phyloP scores from a whole-genome alignment of 2,797 vertebrate species.

The Parauchenoglanis punctatus region DNA sequence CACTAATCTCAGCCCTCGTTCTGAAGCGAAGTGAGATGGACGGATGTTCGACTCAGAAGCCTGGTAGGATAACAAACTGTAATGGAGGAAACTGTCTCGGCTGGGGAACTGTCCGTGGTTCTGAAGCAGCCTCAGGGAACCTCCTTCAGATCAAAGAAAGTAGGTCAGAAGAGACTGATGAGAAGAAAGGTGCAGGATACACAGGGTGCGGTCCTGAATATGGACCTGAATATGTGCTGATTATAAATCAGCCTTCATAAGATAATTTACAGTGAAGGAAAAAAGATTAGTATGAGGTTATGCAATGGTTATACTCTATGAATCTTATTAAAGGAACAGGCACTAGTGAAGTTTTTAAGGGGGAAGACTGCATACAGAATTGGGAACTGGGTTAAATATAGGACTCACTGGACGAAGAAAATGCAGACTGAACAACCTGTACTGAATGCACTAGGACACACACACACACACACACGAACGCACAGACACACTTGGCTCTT shows the following conservation, averaged over 20 bases:
- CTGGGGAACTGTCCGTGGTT: conserved; percentile 42
- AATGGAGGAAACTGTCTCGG: not conserved
- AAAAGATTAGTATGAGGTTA: not conserved
- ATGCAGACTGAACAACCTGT: conserved; percentile 21
- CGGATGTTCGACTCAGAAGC: conserved; percentile 13
- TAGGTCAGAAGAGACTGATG: conserved; percentile 49
- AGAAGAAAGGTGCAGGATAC: conserved; percentile 9
- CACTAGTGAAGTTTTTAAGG: not conserved
- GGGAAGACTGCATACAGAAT: conserved; percentile 14
- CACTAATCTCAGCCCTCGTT: conserved; percentile 8
- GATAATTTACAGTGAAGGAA: not conserved
- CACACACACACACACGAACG: not conserved
- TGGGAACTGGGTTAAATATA: conserved; percentile 26
- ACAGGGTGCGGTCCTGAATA: not conserved
- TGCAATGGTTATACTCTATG: not conserved
- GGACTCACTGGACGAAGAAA: not conserved
- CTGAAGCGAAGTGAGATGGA: conserved; percentile 13
- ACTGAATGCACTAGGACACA: not conserved
- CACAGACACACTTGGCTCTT: not conserved
- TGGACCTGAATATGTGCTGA: not conserved
- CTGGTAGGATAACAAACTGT: conserved; percentile 3
- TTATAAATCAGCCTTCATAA: conserved; percentile 1
- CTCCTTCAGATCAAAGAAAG: conserved; percentile 45
- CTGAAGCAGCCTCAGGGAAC: conserved; percentile 48
- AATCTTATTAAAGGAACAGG: conserved; percentile 25